These are phyloP conservation scores for Nycteola revayana DNA, from an alignment of 2,888 invertebrate genomes.

Conservation along the genomic window DNA sequence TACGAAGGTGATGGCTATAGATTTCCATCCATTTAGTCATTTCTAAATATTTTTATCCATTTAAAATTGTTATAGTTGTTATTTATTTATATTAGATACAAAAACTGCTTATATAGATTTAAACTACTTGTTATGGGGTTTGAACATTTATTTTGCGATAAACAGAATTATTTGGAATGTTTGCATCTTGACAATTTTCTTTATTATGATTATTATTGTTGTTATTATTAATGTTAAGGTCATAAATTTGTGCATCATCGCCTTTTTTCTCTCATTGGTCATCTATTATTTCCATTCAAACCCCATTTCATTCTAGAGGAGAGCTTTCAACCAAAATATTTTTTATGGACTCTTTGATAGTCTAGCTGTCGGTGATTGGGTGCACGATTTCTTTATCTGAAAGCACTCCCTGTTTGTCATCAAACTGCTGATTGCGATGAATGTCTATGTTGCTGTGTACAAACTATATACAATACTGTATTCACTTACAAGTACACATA, in stretches of 20 bases:
- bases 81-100: slow-evolving; percentile 45
- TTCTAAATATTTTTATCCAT: slow-evolving; percentile 28
- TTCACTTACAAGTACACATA: slow-evolving; percentile 35
- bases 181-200: slow-evolving; percentile 82
- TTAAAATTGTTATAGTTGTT: slow-evolving; percentile 32
- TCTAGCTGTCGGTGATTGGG: slow-evolving; percentile 69
- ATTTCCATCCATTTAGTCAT: slow-evolving; percentile 30
- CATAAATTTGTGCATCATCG: slow-evolving; percentile 61
- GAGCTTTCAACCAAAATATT: slow-evolving; percentile 62
- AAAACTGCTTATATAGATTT: slow-evolving; percentile 58
- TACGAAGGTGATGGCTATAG: slow-evolving; percentile 51
- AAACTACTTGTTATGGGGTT: slow-evolving; percentile 75
- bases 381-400: slow-evolving; percentile 71
- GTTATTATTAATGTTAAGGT: slow-evolving; percentile 55
- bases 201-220: slow-evolving; percentile 45
- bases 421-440: slow-evolving; percentile 62
- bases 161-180: slow-evolving; percentile 72
- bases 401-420: slow-evolving; percentile 72
- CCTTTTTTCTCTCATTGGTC: slow-evolving; percentile 48
- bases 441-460: slow-evolving; percentile 37
- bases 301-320: slow-evolving; percentile 78
- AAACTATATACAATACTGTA: slow-evolving; percentile 7
- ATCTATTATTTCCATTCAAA: slow-evolving; percentile 71
- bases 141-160: slow-evolving; percentile 74
- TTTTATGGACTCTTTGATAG: slow-evolving; percentile 31